Evolutionary conservation across 2,888 invertebrate species (phyloP), one percentile per base, ranked within the genome.

Genomic region (Patella pellucida): DNA sequence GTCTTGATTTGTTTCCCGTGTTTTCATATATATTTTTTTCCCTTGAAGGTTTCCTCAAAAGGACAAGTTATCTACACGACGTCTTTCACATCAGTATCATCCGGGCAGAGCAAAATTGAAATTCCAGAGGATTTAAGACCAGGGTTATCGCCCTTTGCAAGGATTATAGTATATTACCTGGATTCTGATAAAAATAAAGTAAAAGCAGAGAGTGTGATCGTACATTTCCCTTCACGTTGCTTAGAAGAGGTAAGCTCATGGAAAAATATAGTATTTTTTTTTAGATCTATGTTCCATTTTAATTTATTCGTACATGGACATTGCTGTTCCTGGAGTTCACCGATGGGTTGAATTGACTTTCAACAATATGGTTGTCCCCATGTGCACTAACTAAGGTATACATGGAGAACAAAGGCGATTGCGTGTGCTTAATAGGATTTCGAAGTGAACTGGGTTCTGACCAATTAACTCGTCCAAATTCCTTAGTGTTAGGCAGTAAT

Each of bases 151-250:
- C 79, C 79, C 3, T 52, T 31, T 12, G 76, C 76, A 27, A 76
- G 78, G 31, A 71, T 78, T 19, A 54, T 80, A 52, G 78, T 76
- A 9, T 80, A 71, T 52, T 79, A 69, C 27, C 70, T 73, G 31
- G 56, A 56, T 14, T 62, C 72, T 11, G 56, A 19, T 14, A 62
- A 52, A 14, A 67, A 50, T 2, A 79, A 82, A 27, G 27, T 79
- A 4, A 78, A 82, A 50, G 73, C 78, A 12, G 83, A 83, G 67
- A 78, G 81, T n/a, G 11, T 82, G 12, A 50, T 72, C 27, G 73
- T 82, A 12, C 79, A 82, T 54, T 76, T 81, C 1, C 74, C 52
- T 2, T 74, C 82, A 31, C 56, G 52, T 12, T 83, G 83, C 69
- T n/a, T 73, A 50, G 78, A 81, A 27, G 79, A 83, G 78, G 83